These are phyloP conservation scores for Ptychodera flava DNA, from an alignment of 35 echinoderm and acorn worm species.

Conservation along the genomic window DNA sequence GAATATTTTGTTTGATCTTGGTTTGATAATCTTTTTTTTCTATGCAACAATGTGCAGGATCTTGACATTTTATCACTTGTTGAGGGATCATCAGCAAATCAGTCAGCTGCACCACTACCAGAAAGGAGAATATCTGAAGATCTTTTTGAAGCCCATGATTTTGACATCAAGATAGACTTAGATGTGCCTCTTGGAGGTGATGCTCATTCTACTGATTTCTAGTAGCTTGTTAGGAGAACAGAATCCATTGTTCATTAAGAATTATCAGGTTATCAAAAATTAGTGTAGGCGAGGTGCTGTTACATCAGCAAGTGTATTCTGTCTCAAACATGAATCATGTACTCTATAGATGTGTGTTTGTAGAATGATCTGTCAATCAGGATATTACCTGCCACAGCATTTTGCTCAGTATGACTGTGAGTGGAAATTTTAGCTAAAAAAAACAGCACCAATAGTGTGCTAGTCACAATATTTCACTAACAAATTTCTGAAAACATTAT, in stretches of 20 bases:
- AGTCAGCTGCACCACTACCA: not conserved
- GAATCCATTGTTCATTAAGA: not conserved
- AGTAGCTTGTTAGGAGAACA: not conserved
- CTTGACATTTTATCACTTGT: conserved; percentile 59
- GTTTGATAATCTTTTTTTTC: no score
- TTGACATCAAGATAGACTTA: conserved; percentile 97
- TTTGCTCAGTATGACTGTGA: no score
- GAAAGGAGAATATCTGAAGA: conserved; percentile 93
- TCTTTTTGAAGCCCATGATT: conserved; percentile 92
- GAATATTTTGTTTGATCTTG: no score
- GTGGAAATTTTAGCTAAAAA: no score
- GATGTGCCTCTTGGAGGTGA: conserved; percentile 84
- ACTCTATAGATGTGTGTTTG: not conserved
- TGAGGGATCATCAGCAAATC: not conserved
- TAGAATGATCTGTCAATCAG: not conserved
- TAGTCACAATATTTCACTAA: no score
- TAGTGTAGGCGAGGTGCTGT: not conserved
- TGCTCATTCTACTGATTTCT: not conserved
- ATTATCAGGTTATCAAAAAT: not conserved
- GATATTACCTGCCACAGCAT: no score
- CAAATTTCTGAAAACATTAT: no score
- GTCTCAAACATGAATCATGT: not conserved
- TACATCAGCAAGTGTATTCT: not conserved
- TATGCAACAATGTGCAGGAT: no score
- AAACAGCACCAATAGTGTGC: no score